phyloP scores from a whole-genome alignment of 1,140 invertebrate species.

The Cataglyphis hispanica region DNA sequence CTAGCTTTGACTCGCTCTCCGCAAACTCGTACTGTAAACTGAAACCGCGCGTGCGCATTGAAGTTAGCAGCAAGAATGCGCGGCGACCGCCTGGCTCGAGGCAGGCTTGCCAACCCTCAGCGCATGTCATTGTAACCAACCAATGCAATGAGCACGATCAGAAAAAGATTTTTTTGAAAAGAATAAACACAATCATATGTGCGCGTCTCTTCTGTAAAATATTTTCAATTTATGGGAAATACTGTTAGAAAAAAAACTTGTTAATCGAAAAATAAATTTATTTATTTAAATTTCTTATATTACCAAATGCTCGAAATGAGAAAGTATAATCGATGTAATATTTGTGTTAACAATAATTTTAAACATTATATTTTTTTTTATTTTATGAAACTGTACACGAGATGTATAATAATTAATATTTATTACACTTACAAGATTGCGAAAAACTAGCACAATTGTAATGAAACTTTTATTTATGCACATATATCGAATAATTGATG shows the following conservation, averaged over 20 bases:
- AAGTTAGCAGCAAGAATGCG: constrained; percentile 37
- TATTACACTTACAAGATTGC: neutral
- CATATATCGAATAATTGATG: neutral
- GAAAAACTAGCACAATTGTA: neutral
- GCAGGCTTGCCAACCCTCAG: constrained; percentile 12
- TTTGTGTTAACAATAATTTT: too few species aligned
- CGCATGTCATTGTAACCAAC: too few species aligned
- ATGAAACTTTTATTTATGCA: neutral
- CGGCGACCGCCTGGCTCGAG: neutral
- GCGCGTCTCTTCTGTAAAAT: neutral
- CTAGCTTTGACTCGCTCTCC: neutral
- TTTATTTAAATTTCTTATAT: too few species aligned
- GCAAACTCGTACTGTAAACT: constrained; percentile 20
- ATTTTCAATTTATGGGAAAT: neutral
- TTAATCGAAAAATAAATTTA: too few species aligned
- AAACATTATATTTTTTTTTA: neutral
- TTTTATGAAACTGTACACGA: neutral
- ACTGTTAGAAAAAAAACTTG: neutral
- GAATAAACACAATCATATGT: too few species aligned
- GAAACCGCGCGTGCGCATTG: neutral
- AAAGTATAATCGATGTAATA: too few species aligned
- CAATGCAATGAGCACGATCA: too few species aligned
- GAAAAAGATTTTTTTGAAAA: neutral
- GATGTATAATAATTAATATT: neutral
- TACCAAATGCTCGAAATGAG: too few species aligned